A percentile compares a stretch with the other conserved stretches of the same genome.
Evolutionary conservation across 1,140 invertebrate genomes (phyloP).

Genomic region (Drosophila truncata): DNA sequence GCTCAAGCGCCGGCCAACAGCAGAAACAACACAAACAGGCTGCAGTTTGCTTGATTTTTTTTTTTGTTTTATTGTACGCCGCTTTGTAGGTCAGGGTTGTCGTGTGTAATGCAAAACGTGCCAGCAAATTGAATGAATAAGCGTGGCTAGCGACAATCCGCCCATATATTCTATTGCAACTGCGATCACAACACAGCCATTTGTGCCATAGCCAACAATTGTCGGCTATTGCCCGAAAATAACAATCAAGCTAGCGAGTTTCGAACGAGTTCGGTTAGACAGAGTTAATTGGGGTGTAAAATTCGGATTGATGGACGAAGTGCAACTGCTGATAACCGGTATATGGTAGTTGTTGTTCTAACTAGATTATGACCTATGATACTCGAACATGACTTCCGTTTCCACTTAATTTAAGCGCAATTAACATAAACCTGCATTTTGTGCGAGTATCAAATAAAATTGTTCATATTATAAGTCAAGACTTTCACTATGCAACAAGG

Average conservation of each 20-base stretch:
- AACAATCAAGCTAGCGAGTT: slow-evolving; percentile 4
- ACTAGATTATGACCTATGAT: slow-evolving; percentile 16
- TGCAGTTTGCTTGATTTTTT: slow-evolving; percentile 52
- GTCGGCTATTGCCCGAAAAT: slow-evolving; percentile 29
- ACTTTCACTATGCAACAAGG: background rate
- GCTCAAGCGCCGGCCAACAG: slow-evolving; percentile 42
- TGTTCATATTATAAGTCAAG: background rate
- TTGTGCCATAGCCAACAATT: slow-evolving; percentile 24
- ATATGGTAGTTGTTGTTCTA: slow-evolving; percentile 1
- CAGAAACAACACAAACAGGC: slow-evolving; percentile 54
- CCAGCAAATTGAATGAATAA: slow-evolving; percentile 81
- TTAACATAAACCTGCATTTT: background rate
- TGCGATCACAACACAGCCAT: slow-evolving; percentile 28
- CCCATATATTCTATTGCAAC: slow-evolving; percentile 54
- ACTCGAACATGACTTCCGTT: slow-evolving; percentile 21
- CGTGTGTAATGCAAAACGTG: slow-evolving; percentile 81
- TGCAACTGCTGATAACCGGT: slow-evolving; percentile 24
- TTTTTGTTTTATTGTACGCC: slow-evolving; percentile 38
- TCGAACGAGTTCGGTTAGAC: background rate
- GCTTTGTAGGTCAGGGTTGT: slow-evolving; percentile 81
- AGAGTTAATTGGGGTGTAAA: slow-evolving; percentile 23
- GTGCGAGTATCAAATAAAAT: background rate
- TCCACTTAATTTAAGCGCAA: slow-evolving; percentile 7
- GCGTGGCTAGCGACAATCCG: slow-evolving; percentile 46
- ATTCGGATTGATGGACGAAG: slow-evolving; percentile 7